Evolutionary conservation across 2,888 invertebrate species (phyloP).

Genomic region (Euzophera pinguis): DNA sequence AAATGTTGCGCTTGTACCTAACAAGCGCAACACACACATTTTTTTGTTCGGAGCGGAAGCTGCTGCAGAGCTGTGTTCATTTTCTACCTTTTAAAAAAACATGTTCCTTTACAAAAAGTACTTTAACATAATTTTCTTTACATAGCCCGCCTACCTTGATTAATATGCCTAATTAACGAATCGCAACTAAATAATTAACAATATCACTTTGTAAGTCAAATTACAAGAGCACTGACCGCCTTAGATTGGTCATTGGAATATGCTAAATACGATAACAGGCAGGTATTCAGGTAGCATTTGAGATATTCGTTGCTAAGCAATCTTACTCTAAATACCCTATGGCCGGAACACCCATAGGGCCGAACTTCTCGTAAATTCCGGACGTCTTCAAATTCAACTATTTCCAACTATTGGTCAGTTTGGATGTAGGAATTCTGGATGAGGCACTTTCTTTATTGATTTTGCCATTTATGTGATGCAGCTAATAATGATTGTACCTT

Average conservation of each 20-base stretch:
- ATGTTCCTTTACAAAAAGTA: no score
- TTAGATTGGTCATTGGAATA: slow-evolving; percentile 11
- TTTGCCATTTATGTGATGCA: no score
- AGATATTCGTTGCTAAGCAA: slow-evolving; percentile 45
- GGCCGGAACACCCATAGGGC: slow-evolving; percentile 65
- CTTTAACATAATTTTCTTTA: no score
- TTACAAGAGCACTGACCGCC: background rate
- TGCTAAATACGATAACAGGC: slow-evolving; percentile 11
- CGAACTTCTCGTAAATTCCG: slow-evolving; percentile 72
- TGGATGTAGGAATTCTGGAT: slow-evolving; percentile 40
- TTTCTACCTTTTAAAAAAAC: no score
- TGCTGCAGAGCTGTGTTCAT: no score
- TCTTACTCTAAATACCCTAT: slow-evolving; percentile 60
- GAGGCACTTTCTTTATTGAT: slow-evolving; percentile 12
- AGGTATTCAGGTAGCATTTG: slow-evolving; percentile 4
- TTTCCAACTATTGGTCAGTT: slow-evolving; percentile 70
- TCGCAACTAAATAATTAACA: background rate
- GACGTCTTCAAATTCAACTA: slow-evolving; percentile 77
- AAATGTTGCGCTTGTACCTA: no score
- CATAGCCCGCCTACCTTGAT: no score
- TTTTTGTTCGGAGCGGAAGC: no score
- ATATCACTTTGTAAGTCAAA: slow-evolving; percentile 1
- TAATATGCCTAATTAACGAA: background rate
- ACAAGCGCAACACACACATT: no score
- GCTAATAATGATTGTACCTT: no score